These are phyloP conservation scores for Acanthochromis polyacanthus DNA, from an alignment of 2,113 vertebrate genomes.

Conservation along the genomic window DNA sequence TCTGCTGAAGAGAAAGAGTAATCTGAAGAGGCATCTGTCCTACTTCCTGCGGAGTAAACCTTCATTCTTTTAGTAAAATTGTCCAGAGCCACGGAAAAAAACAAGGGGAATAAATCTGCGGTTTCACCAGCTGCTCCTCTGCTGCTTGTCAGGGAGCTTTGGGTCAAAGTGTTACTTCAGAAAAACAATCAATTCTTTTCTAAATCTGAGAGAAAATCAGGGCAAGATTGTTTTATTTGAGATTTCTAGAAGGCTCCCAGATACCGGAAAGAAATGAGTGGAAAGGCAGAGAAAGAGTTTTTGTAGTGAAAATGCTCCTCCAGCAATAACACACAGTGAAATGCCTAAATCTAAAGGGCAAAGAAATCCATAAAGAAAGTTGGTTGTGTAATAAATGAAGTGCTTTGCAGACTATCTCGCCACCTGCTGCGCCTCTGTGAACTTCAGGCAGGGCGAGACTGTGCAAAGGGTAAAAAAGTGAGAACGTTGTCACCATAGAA, in stretches of 20 bases:
- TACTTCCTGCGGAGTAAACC: slow-evolving; percentile 39
- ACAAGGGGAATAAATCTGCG: slow-evolving; percentile 35
- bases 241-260: slow-evolving; percentile 24
- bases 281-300: slow-evolving; percentile 8
- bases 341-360: slow-evolving; percentile 21
- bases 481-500: slow-evolving; percentile 63
- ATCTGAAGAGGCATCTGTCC: slow-evolving; percentile 56
- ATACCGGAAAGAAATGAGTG: slow-evolving; percentile 15
- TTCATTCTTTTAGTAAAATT: slow-evolving; percentile 49
- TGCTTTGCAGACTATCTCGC: slow-evolving; percentile 29
- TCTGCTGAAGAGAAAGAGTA: slow-evolving; percentile 34
- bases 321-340: slow-evolving; percentile 33
- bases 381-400: slow-evolving; percentile 21
- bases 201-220: slow-evolving; percentile 24
- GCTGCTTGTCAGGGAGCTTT: slow-evolving; percentile 21
- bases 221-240: slow-evolving; percentile 30
- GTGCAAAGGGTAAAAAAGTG: slow-evolving; percentile 39
- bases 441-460: slow-evolving; percentile 23
- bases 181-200: slow-evolving; percentile 27
- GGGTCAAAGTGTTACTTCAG: slow-evolving; percentile 38
- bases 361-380: slow-evolving; percentile 35
- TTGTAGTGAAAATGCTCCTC: slow-evolving; percentile 12
- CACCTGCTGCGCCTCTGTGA: slow-evolving; percentile 38
- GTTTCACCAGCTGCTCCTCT: slow-evolving; percentile 49
- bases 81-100: slow-evolving; percentile 44